Percentiles rank a stretch among this genome's conserved stretches.
Conservation (phyloP, 2,888 invertebrate species). For the Agrotis exclamationis region DNA sequence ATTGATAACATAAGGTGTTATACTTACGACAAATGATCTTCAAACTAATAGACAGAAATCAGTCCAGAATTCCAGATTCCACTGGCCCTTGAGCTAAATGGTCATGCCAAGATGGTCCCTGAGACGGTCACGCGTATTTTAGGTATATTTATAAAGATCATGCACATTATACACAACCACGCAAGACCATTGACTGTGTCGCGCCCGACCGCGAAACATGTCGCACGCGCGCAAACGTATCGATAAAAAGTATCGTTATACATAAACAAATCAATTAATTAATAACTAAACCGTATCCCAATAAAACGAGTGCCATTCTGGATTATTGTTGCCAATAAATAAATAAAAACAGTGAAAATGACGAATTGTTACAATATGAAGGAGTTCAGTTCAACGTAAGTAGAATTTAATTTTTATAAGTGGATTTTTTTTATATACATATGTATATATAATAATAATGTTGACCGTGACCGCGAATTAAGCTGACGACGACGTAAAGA, state of each 20-base stretch:
- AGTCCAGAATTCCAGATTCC: conserved; percentile 49
- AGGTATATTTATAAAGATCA: conserved; percentile 73
- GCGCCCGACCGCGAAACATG: conserved; percentile 76
- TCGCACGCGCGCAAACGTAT: conserved; percentile 71
- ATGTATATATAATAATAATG: too few relatives aligned
- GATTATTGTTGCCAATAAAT: conserved; percentile 36
- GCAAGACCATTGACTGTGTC: conserved; percentile 73
- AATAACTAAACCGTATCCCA: conserved; percentile 11
- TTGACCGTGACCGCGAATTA: conserved; percentile 3
- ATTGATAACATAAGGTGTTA: too few relatives aligned
- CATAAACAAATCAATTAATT: conserved; percentile 64
- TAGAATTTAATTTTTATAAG: too few relatives aligned
- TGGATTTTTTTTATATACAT: too few relatives aligned
- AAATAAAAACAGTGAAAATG: conserved; percentile 76
- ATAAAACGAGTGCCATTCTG: conserved; percentile 55
- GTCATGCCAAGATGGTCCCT: conserved; percentile 66
- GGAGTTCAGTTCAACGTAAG: conserved; percentile 89
- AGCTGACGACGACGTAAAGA: background rate
- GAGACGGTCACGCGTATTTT: conserved; percentile 68
- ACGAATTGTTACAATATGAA: conserved; percentile 87
- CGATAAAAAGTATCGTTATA: conserved; percentile 66
- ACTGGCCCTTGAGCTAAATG: conserved; percentile 66
- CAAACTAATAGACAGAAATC: background rate
- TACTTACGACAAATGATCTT: conserved; percentile 3
- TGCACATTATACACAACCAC: conserved; percentile 62